A percentile compares a stretch with the other conserved stretches of the same genome.
These are phyloP conservation scores for Metalampra italica DNA, from an alignment of 2,888 invertebrate species.

Conservation along the genomic window DNA sequence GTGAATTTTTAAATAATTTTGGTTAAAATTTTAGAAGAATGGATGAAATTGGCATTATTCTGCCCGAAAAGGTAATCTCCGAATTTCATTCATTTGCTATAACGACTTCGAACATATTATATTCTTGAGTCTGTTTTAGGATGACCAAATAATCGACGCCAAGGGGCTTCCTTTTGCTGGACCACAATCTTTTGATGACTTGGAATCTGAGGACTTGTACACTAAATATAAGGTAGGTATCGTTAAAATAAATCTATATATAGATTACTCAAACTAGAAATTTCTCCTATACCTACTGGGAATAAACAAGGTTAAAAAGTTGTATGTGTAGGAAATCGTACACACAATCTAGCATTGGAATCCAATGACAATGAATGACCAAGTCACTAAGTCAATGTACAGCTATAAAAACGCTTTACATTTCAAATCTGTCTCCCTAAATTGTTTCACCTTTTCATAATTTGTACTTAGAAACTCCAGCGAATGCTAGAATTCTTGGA, in stretches of 20 bases:
- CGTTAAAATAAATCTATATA: not conserved
- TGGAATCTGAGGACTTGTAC: constrained; percentile 95
- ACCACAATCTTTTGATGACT: constrained; percentile 85
- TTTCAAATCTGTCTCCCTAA: too few relatives aligned
- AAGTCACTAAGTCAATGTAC: too few relatives aligned
- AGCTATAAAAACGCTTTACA: too few relatives aligned
- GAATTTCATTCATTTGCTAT: too few relatives aligned
- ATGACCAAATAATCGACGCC: constrained; percentile 81
- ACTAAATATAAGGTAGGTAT: constrained; percentile 92
- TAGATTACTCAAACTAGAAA: too few relatives aligned
- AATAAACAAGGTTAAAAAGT: too few relatives aligned
- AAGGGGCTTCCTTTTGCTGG: constrained; percentile 83
- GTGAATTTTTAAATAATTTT: not conserved
- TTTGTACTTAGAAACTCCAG: constrained; percentile 89
- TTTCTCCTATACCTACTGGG: too few relatives aligned
- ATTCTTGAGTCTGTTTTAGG: constrained; percentile 52
- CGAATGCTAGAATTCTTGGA: constrained; percentile 97
- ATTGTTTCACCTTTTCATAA: not conserved
- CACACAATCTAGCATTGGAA: too few relatives aligned
- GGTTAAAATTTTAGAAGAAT: constrained; percentile 51
- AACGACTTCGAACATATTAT: too few relatives aligned
- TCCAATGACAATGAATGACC: too few relatives aligned
- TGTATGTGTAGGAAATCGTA: too few relatives aligned
- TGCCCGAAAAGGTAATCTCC: constrained; percentile 85
- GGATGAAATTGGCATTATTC: constrained; percentile 90